Conservation (phyloP, 2,797 vertebrate genomes). For the Saguinus oedipus region DNA sequence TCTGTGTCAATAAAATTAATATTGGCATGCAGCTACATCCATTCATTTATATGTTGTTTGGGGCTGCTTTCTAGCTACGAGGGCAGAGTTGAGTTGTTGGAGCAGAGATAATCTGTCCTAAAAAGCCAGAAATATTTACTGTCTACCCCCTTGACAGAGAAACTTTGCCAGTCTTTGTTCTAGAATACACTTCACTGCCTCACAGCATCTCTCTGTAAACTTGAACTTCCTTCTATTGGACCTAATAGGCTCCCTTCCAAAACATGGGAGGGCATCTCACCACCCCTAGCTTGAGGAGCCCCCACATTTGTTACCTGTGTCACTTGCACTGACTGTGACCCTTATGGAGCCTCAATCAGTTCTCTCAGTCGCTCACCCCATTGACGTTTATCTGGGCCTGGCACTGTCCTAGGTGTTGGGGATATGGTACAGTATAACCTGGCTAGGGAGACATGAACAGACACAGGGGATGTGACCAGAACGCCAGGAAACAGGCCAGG, state of each 20-base stretch:
- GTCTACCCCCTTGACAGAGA: neutral
- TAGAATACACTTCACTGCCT: neutral
- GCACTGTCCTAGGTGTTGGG: neutral
- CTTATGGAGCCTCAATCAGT: neutral
- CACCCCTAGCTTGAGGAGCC: neutral
- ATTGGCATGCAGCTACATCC: neutral
- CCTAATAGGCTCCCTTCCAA: neutral
- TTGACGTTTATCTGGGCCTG: neutral
- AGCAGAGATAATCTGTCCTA: neutral
- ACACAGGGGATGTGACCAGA: neutral
- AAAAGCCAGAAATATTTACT: neutral
- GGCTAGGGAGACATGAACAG: neutral
- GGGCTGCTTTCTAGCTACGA: neutral
- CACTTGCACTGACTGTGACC: neutral
- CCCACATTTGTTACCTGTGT: neutral
- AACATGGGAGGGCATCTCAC: neutral
- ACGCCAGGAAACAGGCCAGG: neutral
- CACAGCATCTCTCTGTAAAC: neutral
- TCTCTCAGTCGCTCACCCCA: neutral
- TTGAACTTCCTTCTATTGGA: neutral
- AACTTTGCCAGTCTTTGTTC: neutral
- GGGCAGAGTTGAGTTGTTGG: neutral
- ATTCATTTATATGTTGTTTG: neutral
- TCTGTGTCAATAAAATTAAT: neutral
- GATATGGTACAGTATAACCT: no score